These are phyloP conservation scores for Malacoctenus gilli DNA, from an alignment of 2,797 vertebrate genomes.

Conservation along the genomic window DNA sequence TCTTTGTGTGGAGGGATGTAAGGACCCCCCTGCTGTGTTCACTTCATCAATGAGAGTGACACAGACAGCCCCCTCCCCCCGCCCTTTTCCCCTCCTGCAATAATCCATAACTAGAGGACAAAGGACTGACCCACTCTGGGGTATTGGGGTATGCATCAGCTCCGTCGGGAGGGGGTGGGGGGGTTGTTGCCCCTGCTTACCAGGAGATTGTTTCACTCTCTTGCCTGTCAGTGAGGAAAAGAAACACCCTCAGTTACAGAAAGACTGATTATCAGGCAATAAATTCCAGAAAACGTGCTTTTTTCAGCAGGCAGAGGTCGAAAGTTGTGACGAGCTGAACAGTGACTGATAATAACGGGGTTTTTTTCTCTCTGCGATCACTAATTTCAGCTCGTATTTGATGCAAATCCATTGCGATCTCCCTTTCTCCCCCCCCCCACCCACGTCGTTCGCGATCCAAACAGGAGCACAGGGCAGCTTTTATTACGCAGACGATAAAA, in stretches of 20 bases:
- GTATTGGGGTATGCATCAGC: constrained; percentile 25
- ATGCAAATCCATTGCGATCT: background rate
- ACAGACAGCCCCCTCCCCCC: constrained; percentile 23
- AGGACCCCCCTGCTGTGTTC: constrained; percentile 51
- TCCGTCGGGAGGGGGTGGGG: constrained; percentile 19
- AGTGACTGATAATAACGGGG: too few relatives aligned
- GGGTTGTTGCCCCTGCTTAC: background rate
- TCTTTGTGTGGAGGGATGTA: constrained; percentile 41
- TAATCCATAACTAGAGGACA: constrained; percentile 78
- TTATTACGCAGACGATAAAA: constrained; percentile 37
- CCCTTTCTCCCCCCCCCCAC: background rate
- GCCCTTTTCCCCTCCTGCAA: constrained; percentile 21
- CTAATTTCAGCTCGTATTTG: too few relatives aligned
- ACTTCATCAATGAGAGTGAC: constrained; percentile 64
- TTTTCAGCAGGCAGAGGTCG: too few relatives aligned
- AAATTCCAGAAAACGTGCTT: too few relatives aligned
- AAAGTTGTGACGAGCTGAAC: too few relatives aligned
- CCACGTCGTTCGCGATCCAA: constrained; percentile 9
- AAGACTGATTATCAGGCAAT: too few relatives aligned
- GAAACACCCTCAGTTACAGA: background rate
- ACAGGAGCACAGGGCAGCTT: constrained; percentile 17
- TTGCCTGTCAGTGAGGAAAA: background rate
- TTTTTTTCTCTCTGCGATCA: background rate
- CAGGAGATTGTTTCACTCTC: constrained; percentile 8
- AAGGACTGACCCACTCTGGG: constrained; percentile 61